Percentiles rank a stretch among this genome's conserved stretches.
Evolutionary conservation across 2,888 invertebrate genomes (phyloP).

Genomic region (Scelioninae gen. 1): DNA sequence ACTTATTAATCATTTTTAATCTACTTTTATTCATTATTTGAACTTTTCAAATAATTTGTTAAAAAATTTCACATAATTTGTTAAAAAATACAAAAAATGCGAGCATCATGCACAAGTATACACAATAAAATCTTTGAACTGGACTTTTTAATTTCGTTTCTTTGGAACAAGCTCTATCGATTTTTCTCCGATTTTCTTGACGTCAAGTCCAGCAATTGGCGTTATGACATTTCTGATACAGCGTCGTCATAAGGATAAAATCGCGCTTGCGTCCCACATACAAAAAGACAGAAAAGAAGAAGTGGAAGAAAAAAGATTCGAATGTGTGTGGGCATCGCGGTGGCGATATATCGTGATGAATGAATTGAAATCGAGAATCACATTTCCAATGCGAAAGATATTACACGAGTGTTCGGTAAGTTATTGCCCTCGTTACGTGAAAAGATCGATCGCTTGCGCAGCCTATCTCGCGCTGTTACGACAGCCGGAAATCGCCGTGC

Average conservation of each 20-base stretch:
- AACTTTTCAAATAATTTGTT: too few species aligned
- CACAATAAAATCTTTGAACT: neutral
- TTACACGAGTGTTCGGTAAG: conserved; percentile 60
- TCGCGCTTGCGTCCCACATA: conserved; percentile 48
- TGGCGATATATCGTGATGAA: conserved; percentile 51
- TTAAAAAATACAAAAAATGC: neutral
- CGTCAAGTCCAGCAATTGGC: conserved; percentile 26
- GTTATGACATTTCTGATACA: conserved; percentile 47
- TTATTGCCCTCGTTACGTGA: conserved; percentile 67
- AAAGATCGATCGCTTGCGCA: conserved; percentile 64
- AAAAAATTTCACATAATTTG: too few species aligned
- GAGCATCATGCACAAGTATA: neutral
- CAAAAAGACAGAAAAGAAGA: neutral
- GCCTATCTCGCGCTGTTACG: conserved; percentile 59
- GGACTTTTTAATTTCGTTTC: conserved; percentile 1
- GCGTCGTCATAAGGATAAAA: conserved; percentile 26
- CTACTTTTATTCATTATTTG: too few species aligned
- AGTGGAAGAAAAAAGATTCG: conserved; percentile 9
- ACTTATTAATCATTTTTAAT: too few species aligned
- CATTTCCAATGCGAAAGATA: conserved; percentile 62
- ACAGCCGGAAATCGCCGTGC: conserved; percentile 68
- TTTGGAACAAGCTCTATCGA: conserved; percentile 12
- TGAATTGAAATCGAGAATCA: conserved; percentile 64
- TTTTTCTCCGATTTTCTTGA: conserved; percentile 22
- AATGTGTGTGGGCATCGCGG: conserved; percentile 31